Evolutionary conservation across 2,113 vertebrate species (phyloP), one percentile per base, ranked within the genome.

Genomic region (Connochaetes taurinus): DNA sequence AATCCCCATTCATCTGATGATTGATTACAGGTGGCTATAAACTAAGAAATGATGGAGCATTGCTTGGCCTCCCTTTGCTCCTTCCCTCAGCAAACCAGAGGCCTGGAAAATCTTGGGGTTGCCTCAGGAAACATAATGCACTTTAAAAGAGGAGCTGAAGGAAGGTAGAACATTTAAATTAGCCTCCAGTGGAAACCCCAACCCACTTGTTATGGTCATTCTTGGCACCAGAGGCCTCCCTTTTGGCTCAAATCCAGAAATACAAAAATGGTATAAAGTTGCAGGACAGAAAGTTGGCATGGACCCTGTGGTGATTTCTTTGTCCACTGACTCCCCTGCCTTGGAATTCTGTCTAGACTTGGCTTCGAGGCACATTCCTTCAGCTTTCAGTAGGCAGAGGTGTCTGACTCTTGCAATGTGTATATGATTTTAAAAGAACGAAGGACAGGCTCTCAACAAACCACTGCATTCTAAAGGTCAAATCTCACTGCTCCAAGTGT

Each of bases 391-490:
- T 94, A 97, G 96, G 87, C 94, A 98, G 96, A 96, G 93, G 87
- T 97, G 74, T 97, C 87, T 50, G 0, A 52, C 60, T 95, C 74
- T 95, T 55, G 58, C 90, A 96, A 71, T 82, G 52, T 87, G 74
- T 71, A 82, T 89, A 97, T 93, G 80, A 98, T 97, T 97, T 97
- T 57, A 83, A 97, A 97, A 97, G 93, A 89, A 95, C 90, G 62
- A 96, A 97, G 89, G 82, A 90, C 86, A 97, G 93, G 27, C 84
- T 97, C 96, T 91, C 96, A 91, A 93, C 90, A 95, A 98, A 94
- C 94, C 96, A 92, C 90, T 85, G 91, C 95, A 85, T 98, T 96
- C 89, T 95, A 71, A 96, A 97, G 93, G 98, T 98, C 97, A 98
- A 88, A 96, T 98, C 95, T 95, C 97, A 85, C 81, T 97, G 90